Percentiles rank a stretch among this genome's conserved stretches.
Evolutionary conservation across 2,888 invertebrate species (phyloP).

Genomic region (Dendrolimus houi): DNA sequence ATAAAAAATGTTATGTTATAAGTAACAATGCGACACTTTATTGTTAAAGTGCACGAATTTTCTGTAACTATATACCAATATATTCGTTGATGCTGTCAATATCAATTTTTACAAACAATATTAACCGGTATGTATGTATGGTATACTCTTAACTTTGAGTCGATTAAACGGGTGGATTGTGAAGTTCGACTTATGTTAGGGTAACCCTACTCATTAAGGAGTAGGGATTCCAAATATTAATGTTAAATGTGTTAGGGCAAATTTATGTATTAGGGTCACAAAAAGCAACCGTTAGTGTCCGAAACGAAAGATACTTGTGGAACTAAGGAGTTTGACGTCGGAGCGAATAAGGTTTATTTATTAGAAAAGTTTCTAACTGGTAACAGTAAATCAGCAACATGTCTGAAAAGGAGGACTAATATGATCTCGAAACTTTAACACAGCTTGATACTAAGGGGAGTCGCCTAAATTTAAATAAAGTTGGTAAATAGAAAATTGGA

Average conservation of each 20-base stretch:
- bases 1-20: too few relatives aligned
- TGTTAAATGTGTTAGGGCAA: conserved; percentile 52
- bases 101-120: too few relatives aligned
- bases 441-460: too few relatives aligned
- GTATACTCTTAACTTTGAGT: too few relatives aligned
- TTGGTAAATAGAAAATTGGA: too few relatives aligned
- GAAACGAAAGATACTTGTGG: conserved; percentile 54
- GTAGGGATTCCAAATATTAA: conserved; percentile 29
- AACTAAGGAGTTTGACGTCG: conserved; percentile 62
- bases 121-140: too few relatives aligned
- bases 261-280: conserved; percentile 58
- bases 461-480: too few relatives aligned
- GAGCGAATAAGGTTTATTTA: conserved; percentile 69
- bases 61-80: too few relatives aligned
- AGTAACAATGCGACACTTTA: too few relatives aligned
- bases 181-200: conserved; percentile 38
- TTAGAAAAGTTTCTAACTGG: conserved; percentile 63
- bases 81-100: too few relatives aligned
- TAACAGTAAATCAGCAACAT: conserved; percentile 63
- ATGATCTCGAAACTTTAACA: conserved; percentile 14
- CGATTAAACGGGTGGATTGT: conserved; percentile 53
- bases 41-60: too few relatives aligned
- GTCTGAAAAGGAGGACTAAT: conserved; percentile 42
- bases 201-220: conserved; percentile 66
- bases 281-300: conserved; percentile 48